Base-by-base conservation (phyloP, 2,888 invertebrate species). In the Phengaris arion region DNA sequence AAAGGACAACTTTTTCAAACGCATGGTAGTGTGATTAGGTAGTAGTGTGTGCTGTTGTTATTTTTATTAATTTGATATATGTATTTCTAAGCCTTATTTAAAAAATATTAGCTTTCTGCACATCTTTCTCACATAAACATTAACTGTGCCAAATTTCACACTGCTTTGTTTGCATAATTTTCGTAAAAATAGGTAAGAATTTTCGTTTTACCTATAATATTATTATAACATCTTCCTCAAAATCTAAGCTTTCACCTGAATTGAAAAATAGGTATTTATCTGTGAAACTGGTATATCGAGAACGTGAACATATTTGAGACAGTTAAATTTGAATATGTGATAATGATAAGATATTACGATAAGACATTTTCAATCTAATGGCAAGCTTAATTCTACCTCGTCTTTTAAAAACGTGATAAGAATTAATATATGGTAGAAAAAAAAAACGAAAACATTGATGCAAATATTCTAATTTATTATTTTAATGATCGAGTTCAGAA, bases 401-500 rank as follows among this genome's bases (percentile, higher is more conserved):
- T 2, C 59, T 64, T 55, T n/a, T 10, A 64, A 59, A 59, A 64
- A 9, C 35, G 12, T 35, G 13, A 64, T 64, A 64, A 64, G 12
- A 64, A 15, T 5, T 22, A 10, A 59, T 22, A 22, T 15, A 59
- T 22, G 22, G 9, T 10, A 59, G 59, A 22, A 22, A 59, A 48
- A 48, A 22, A 48, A 48, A 35, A 48, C 48, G 48, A 48, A 48
- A 22, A 10, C 6, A 22, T 59, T 15, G 15, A 59, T 22, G 59
- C 10, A 59, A 59, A 57, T 22, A 5, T 22, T 59, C 22, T 10
- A 45, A 64, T 64, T 45, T 35, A 64, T 35, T 64, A 64, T 64
- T 45, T 35, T 64, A 64, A 64, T 45, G 64, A 64, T 64, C 35
- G 35, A 64, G 35, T 35, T 64, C 64, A 64, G 64, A 22, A 64